Evolutionary conservation across 2,888 invertebrate genomes (phyloP).

Genomic region (Megalurothrips usitatus): DNA sequence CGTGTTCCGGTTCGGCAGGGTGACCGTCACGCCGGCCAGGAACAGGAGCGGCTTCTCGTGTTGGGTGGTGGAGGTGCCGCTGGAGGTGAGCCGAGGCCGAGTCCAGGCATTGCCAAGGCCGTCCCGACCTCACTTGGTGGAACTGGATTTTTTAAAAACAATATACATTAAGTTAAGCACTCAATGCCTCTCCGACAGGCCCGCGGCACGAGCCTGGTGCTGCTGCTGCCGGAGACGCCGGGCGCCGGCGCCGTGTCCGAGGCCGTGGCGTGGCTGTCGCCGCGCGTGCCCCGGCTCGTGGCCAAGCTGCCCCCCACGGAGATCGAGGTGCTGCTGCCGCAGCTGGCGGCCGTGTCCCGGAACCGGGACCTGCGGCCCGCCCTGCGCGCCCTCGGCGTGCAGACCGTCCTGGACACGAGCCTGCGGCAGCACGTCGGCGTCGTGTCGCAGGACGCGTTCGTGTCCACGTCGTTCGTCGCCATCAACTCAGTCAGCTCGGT

Average conservation of each 20-base stretch:
- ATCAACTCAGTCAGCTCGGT: slow-evolving; percentile 42
- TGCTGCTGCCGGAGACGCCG: slow-evolving; percentile 41
- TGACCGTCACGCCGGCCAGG: slow-evolving; percentile 31
- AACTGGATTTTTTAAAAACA: too few relatives aligned
- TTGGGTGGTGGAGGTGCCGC: slow-evolving; percentile 40
- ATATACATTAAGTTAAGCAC: too few relatives aligned
- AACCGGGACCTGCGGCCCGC: slow-evolving; percentile 41
- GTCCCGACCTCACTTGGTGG: too few relatives aligned
- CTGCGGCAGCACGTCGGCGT: slow-evolving; percentile 36
- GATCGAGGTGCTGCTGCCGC: slow-evolving; percentile 42
- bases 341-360: slow-evolving; percentile 41
- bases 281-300: slow-evolving; percentile 38
- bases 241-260: slow-evolving; percentile 39
- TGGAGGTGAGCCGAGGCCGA: slow-evolving; percentile 40
- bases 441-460: slow-evolving; percentile 42
- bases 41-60: slow-evolving; percentile 36
- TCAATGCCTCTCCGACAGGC: slow-evolving; percentile 39
- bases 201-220: slow-evolving; percentile 39
- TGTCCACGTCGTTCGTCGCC: slow-evolving; percentile 43
- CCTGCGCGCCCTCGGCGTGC: slow-evolving; percentile 40
- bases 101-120: too few relatives aligned
- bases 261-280: slow-evolving; percentile 36
- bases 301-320: slow-evolving; percentile 39
- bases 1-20: slow-evolving; percentile 40
- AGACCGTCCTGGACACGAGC: slow-evolving; percentile 38